Base-by-base conservation (phyloP, 2,888 invertebrate species). In the Petrophora chlorosata region DNA sequence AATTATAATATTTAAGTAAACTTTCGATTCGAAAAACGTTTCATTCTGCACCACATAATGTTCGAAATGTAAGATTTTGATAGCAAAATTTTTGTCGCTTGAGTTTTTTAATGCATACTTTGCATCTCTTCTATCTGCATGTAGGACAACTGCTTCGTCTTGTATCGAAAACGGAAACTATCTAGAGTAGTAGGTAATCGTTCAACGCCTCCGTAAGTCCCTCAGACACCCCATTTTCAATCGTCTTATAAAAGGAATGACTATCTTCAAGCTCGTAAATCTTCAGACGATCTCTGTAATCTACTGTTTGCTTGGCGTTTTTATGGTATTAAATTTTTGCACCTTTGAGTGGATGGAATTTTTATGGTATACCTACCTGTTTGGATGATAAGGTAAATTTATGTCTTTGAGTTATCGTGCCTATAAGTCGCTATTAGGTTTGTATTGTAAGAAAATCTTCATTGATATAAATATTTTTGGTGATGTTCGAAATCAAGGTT, bases 231-330 rank as follows among this genome's bases (percentile, higher is more conserved):
- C 54, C 40, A 65, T 62, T 64, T 56, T 63, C 60, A 61, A 58
- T 55, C 53, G 50, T 44, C 53, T 53, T 49, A 56, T 51, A 56
- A 55, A 58, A 57, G 48, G 40, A 41, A 50, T 46, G 46, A 53
- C 57, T 57, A 60, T 61, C 63, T 54, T 40, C 32, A 56, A 38
- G 43, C 59, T 64, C 61, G 61, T 65, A 62, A 64, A 65, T 65
- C 60, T 61, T 42, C 25, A 32, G 15, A 35, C 50, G 52, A 58
- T 60, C 48, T 34, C 30, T 47, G 46, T 59, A 52, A 59, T 63
- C 55, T 53, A 59, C 55, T 55, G 50, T 57, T 59, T 58, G 48
- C 32, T 52, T 46, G 43, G 41, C 40, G 30, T 46, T 60, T 57
- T 54, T 58, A 50, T 59, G 49, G 47, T 53, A 51, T 53, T 49